Percentiles rank a stretch among this genome's conserved stretches.
Conservation (phyloP, 2,888 invertebrate genomes). For the Trichacis sp. region DNA sequence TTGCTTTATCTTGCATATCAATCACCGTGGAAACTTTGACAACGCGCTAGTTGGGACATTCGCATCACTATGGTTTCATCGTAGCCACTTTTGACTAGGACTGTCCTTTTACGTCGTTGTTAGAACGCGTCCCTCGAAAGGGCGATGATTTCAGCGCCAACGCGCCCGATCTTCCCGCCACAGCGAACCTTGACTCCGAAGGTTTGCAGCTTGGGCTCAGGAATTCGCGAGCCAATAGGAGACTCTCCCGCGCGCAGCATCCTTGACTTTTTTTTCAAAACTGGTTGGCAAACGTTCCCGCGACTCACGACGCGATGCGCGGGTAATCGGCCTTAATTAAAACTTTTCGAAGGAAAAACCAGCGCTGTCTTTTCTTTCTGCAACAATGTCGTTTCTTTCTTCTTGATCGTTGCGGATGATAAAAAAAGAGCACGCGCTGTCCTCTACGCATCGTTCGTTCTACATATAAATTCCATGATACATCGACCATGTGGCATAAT, state of each 20-base stretch:
- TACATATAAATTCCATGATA: neutral
- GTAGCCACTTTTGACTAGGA: too few species aligned
- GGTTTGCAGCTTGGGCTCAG: constrained; percentile 33
- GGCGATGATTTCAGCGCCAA: neutral
- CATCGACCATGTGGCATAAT: neutral
- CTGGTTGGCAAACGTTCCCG: constrained; percentile 36
- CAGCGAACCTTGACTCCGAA: constrained; percentile 46
- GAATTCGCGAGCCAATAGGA: constrained; percentile 51
- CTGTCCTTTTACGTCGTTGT: too few species aligned
- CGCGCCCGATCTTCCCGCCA: constrained; percentile 11
- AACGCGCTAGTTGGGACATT: too few species aligned
- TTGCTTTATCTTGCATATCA: too few species aligned
- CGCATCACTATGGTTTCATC: too few species aligned
- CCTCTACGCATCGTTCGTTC: neutral
- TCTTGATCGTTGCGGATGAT: neutral
- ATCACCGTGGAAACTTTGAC: too few species aligned
- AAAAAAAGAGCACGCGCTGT: neutral
- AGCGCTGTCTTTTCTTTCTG: neutral
- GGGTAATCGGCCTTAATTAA: constrained; percentile 31
- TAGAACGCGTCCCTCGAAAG: neutral
- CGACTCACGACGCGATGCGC: constrained; percentile 28
- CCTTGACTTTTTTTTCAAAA: constrained; percentile 37
- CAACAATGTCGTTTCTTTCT: too few species aligned
- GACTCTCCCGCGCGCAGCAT: constrained; percentile 48
- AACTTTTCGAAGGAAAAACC: neutral